phyloP scores from a whole-genome alignment of 2,113 vertebrate species.

The Aptenodytes forsteri region DNA sequence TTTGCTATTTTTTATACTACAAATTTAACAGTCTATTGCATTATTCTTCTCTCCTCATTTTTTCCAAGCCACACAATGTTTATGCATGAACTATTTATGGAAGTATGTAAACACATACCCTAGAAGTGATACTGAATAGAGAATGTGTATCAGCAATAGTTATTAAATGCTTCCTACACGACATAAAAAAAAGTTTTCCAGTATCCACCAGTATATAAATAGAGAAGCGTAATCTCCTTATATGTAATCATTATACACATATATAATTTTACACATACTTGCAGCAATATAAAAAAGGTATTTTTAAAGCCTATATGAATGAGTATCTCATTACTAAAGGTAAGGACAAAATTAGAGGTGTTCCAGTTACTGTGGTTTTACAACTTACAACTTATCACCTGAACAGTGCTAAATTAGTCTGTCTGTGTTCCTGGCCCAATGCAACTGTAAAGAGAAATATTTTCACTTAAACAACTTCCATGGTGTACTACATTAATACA shows the following conservation, averaged over 20 bases:
- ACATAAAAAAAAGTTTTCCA: background rate
- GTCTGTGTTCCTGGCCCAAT: background rate
- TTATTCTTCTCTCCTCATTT: background rate
- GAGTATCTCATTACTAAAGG: background rate
- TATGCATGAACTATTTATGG: background rate
- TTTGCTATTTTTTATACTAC: background rate
- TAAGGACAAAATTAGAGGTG: background rate
- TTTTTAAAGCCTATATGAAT: background rate
- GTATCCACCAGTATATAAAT: background rate
- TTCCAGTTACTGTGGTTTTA: background rate
- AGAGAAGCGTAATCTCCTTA: background rate
- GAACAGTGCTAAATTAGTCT: background rate
- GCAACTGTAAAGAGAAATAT: background rate
- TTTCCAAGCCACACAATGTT: background rate
- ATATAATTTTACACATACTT: background rate
- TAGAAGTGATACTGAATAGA: background rate
- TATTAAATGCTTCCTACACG: background rate
- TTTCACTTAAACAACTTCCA: background rate
- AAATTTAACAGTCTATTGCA: background rate
- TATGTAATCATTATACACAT: background rate
- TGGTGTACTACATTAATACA: background rate
- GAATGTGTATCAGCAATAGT: background rate
- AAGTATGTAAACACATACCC: background rate
- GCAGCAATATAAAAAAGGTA: background rate
- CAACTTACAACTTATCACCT: background rate